Evolutionary conservation across 2,113 vertebrate species (phyloP).

Genomic region (Xiphophorus couchianus): DNA sequence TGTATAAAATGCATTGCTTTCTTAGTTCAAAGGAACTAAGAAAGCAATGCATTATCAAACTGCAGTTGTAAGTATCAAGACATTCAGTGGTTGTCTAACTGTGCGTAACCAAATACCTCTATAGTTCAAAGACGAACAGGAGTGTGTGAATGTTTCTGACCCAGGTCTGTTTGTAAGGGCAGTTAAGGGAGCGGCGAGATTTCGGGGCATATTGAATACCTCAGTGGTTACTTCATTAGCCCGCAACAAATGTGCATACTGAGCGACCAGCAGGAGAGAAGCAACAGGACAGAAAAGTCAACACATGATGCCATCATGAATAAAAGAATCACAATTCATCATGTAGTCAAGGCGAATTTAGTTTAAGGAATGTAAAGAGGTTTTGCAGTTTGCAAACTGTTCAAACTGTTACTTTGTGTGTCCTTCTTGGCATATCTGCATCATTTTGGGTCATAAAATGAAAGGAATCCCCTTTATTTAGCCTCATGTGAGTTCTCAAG

Average conservation of each 20-base stretch:
- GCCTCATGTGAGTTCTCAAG: no score
- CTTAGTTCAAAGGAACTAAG: no score
- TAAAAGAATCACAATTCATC: neutral
- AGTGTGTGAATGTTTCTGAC: constrained; percentile 32
- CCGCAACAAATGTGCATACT: constrained; percentile 96
- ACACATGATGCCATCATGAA: constrained; percentile 54
- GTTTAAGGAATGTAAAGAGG: constrained; percentile 1
- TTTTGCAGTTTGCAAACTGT: neutral
- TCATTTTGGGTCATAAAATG: no score
- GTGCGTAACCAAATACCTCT: no score
- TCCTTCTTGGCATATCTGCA: no score
- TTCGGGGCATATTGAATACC: constrained; percentile 84
- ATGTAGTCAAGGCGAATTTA: neutral
- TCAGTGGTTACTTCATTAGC: constrained; percentile 95
- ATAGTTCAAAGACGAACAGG: neutral
- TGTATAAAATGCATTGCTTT: neutral
- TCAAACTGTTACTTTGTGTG: no score
- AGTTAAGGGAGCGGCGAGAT: constrained; percentile 32
- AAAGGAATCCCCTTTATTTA: no score
- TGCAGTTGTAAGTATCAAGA: no score
- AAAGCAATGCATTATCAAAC: no score
- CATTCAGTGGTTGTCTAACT: no score
- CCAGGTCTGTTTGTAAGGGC: constrained; percentile 60
- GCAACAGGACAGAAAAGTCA: constrained; percentile 85
- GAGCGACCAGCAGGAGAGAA: constrained; percentile 88